Percentiles rank a stretch among this genome's conserved stretches.
Conservation (phyloP, 2,797 vertebrate genomes). For the Lepus oiostolus region DNA sequence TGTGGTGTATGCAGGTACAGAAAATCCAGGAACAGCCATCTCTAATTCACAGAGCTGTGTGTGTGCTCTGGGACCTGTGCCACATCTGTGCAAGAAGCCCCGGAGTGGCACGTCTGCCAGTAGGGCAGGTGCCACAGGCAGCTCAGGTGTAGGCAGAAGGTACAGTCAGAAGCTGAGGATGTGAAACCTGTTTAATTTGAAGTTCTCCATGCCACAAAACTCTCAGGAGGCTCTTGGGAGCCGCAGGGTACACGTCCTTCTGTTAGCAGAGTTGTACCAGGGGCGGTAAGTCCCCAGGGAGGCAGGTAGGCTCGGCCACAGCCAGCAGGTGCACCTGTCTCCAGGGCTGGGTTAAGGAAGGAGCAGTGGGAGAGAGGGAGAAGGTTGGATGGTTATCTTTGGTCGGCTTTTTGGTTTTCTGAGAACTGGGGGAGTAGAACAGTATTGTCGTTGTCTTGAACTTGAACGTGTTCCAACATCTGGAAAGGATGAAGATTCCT, state of each 20-base stretch:
- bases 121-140: not conserved
- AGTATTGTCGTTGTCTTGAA: not conserved
- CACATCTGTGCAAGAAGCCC: not conserved
- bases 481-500: constrained; percentile 38
- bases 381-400: not conserved
- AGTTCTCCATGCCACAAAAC: not conserved
- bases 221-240: not conserved
- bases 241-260: not conserved
- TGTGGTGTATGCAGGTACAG: not conserved
- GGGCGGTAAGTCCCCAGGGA: too few species aligned
- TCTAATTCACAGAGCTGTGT: not conserved
- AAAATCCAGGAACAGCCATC: constrained; percentile 4
- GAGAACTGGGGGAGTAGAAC: not conserved
- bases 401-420: constrained; percentile 24
- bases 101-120: not conserved
- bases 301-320: not conserved
- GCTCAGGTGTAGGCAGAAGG: not conserved
- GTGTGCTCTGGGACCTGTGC: not conserved
- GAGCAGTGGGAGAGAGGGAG: too few species aligned
- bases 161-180: not conserved
- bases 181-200: not conserved
- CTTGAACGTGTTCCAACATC: not conserved
- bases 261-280: not conserved
- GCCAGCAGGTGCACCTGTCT: not conserved
- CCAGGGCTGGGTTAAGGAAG: not conserved